Evolutionary conservation across 2,113 vertebrate genomes (phyloP).

Genomic region (Cebus imitator): DNA sequence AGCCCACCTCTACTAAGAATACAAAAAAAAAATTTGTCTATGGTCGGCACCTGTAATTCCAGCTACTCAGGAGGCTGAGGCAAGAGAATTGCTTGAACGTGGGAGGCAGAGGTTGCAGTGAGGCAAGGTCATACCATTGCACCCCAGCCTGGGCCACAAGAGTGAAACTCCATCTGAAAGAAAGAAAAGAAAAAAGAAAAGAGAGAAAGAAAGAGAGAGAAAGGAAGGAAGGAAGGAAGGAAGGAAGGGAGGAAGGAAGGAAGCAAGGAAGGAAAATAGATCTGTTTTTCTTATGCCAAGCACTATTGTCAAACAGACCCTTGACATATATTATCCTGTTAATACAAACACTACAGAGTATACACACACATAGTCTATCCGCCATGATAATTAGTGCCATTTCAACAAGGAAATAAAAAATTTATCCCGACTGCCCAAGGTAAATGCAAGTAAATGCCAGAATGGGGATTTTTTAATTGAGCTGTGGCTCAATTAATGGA

Average conservation of each 20-base stretch:
- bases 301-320: neutral
- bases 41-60: too few relatives aligned
- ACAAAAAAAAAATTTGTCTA: too few relatives aligned
- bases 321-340: neutral
- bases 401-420: neutral
- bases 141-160: too few relatives aligned
- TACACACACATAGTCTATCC: accelerated
- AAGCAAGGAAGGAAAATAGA: too few relatives aligned
- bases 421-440: neutral
- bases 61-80: too few relatives aligned
- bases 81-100: too few relatives aligned
- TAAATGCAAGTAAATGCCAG: neutral
- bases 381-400: accelerated
- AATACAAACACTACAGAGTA: too few relatives aligned
- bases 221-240: neutral
- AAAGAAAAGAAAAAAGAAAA: neutral
- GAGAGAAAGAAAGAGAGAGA: neutral
- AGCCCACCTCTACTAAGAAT: too few relatives aligned
- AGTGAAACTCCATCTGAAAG: too few relatives aligned
- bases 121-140: too few relatives aligned
- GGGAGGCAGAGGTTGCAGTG: too few relatives aligned
- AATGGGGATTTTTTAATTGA: neutral
- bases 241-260: neutral
- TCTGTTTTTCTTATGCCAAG: neutral
- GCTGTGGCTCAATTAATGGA: neutral